Base-by-base conservation (phyloP, 2,797 vertebrate genomes). In the Trachops cirrhosus region DNA sequence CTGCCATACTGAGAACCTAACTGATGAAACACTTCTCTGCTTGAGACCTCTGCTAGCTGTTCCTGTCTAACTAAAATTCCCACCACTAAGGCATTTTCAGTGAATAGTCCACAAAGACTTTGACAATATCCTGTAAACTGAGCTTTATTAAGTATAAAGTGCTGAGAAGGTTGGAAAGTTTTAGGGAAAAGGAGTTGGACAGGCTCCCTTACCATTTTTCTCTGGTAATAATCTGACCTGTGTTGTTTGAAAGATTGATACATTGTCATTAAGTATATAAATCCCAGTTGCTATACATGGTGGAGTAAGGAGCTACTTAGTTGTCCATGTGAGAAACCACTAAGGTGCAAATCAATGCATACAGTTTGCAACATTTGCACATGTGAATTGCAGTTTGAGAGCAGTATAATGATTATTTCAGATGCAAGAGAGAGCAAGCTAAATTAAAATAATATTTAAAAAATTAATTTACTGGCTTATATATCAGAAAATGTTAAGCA, bases 401-500 rank as follows among this genome's bases (percentile, higher is more conserved):
- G 32, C 37, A 41, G 37, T 37, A 16, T 37, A 70, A 44, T 77
- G 52, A 85, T 86, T 80, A 26, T 78, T 73, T 59, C 75, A 78
- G 37, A 62, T 86, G 16, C 46, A 89, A 94, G 18, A 74, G 12
- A 92, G 1, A 48, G 11, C 4, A 79, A 59, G 14, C 11, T 73
- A 89, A 95, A 87, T 74, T 89, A 87, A 90, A 92, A 75, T 75
- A 34, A 59, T 46, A 19, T 75, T 18, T 41, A 74, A 11, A 83
- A 95, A 84, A 15, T 3, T 34, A 87, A 85, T 62, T 78, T 77
- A 85, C 44, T 93, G 46, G 22, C 21, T 79, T 52, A 48, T 46
- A 24, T 52, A 44, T 73, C 29, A 14, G 24, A 59, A 93, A 82
- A 73, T 29, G 64, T 15, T 37, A 85, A 77, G 8, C 37, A 59